These are phyloP conservation scores for Microplitis demolitor DNA, from an alignment of 1,140 invertebrate species.

Conservation along the genomic window DNA sequence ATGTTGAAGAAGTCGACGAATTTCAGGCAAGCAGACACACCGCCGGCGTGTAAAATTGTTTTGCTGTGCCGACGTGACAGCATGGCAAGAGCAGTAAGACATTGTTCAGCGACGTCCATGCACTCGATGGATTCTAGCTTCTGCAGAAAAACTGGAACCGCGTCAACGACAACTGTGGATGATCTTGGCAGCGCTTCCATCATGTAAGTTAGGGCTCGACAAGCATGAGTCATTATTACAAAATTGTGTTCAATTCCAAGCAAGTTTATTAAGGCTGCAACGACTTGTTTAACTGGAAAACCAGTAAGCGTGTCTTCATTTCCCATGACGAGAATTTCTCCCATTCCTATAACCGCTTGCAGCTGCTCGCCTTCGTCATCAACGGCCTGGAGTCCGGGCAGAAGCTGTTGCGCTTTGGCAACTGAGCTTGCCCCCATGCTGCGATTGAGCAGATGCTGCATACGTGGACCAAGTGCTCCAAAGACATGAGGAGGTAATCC, in stretches of 20 bases:
- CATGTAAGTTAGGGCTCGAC: conserved; percentile 98
- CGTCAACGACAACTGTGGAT: conserved; percentile 94
- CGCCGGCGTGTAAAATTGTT: conserved; percentile 91
- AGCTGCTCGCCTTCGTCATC: conserved; percentile 97
- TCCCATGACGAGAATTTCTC: conserved; percentile 98
- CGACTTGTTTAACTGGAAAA: conserved; percentile 97
- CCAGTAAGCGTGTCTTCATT: conserved; percentile 98
- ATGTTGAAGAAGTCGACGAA: conserved; percentile 98
- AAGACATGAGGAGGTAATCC: conserved; percentile 95
- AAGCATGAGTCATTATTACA: conserved; percentile 99
- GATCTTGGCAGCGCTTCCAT: conserved; percentile 97
- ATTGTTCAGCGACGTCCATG: conserved; percentile 99
- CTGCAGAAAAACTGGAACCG: conserved; percentile 93
- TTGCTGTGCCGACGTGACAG: conserved; percentile 95
- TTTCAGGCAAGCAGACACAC: conserved; percentile 92
- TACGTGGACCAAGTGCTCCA: conserved; percentile 90
- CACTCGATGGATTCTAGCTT: conserved; percentile 97
- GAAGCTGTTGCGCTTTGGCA: conserved; percentile 91
- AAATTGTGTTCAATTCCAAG: conserved; percentile 96
- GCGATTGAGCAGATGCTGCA: conserved; percentile 95
- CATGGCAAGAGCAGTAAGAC: conserved; percentile 94
- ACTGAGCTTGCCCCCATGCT: conserved; percentile 88
- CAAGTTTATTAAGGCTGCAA: conserved; percentile 88
- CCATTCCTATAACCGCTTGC: conserved; percentile 98
- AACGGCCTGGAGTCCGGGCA: conserved; percentile 90